Conservation (phyloP, 1,140 invertebrate species). For the Halesus radiatus region DNA sequence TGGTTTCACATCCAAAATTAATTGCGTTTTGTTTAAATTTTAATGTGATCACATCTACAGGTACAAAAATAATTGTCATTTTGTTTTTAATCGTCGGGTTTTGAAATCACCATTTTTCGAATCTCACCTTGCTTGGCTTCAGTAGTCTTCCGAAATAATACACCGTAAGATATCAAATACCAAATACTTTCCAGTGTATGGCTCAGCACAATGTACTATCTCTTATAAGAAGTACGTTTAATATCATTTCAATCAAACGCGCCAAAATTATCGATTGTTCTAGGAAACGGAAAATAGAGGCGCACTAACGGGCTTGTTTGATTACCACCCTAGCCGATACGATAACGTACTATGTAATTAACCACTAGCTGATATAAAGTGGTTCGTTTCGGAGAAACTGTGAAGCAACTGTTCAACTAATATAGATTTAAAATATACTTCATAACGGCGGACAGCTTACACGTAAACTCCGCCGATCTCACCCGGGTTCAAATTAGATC, state of each 20-base stretch:
- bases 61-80: too few species aligned
- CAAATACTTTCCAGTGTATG: too few species aligned
- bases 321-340: not conserved
- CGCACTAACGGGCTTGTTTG: constrained; percentile 20
- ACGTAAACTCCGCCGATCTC: not conserved
- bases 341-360: not conserved
- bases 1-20: too few species aligned
- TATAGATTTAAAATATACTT: constrained; percentile 17
- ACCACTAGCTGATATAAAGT: constrained; percentile 37
- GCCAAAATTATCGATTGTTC: not conserved
- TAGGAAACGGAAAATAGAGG: not conserved
- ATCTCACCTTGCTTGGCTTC: too few species aligned
- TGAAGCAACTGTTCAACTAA: constrained; percentile 29
- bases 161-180: too few species aligned
- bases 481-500: constrained; percentile 15
- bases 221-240: too few species aligned
- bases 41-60: too few species aligned
- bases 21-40: too few species aligned
- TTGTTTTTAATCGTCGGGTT: too few species aligned
- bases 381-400: constrained; percentile 13
- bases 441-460: not conserved
- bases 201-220: too few species aligned
- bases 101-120: too few species aligned
- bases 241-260: not conserved
- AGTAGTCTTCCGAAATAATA: too few species aligned